Percentiles rank a stretch among this genome's conserved stretches.
phyloP scores from a whole-genome alignment of 2,888 invertebrate species.

The Hypercompe scribonia region DNA sequence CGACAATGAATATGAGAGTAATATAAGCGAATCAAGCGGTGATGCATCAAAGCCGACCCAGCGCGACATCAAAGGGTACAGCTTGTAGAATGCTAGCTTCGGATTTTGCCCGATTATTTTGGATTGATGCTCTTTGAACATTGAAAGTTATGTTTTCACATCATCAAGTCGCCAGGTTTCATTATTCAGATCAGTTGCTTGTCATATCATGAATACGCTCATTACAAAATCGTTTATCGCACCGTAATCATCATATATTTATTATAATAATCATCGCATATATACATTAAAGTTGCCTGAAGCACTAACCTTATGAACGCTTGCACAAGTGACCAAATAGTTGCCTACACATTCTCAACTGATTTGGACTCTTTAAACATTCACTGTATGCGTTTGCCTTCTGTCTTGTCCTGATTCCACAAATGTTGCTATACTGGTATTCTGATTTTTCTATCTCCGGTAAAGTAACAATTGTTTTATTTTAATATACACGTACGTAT shows the following conservation, averaged over 20 bases:
- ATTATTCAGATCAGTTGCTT: conserved; percentile 50
- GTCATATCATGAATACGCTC: conserved; percentile 38
- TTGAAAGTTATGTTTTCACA: conserved; percentile 57
- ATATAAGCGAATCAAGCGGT: conserved; percentile 84
- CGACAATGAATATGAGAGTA: conserved; percentile 86
- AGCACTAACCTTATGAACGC: conserved; percentile 39
- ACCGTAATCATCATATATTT: conserved; percentile 33
- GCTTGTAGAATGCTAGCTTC: conserved; percentile 82
- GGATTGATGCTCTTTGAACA: conserved; percentile 76
- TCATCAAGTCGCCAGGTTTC: conserved; percentile 39
- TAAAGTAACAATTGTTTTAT: not conserved
- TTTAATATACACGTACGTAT: conserved; percentile 12
- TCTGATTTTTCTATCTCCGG: not conserved
- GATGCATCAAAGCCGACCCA: conserved; percentile 81
- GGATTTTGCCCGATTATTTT: conserved; percentile 75
- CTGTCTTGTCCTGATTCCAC: conserved; percentile 21
- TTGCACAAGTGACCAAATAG: conserved; percentile 41
- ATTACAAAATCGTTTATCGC: conserved; percentile 37
- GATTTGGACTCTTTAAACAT: conserved; percentile 32
- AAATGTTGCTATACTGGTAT: conserved; percentile 30
- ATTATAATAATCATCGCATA: conserved; percentile 35
- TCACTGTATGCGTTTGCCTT: conserved; percentile 29
- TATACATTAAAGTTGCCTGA: conserved; percentile 38
- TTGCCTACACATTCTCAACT: conserved; percentile 21
- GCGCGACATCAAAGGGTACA: conserved; percentile 84